Conservation (phyloP, 1,140 invertebrate genomes). For the Ceratina calcarata region DNA sequence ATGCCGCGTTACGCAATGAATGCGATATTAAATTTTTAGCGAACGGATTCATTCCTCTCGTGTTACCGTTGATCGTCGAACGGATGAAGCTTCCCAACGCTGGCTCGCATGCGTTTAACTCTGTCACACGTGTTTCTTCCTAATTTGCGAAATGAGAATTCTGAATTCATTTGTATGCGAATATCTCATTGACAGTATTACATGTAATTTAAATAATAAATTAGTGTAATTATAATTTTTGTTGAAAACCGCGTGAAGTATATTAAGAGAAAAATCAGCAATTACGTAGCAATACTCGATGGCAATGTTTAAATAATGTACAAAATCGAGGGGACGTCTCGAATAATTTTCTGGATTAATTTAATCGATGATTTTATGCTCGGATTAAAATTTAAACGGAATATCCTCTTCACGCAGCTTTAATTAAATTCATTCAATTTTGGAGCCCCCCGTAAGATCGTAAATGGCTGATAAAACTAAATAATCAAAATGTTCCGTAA, state of each 20-base stretch:
- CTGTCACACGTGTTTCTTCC: too few relatives aligned
- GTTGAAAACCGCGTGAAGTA: too few relatives aligned
- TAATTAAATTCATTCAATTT: neutral
- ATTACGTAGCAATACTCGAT: neutral
- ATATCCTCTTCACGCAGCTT: neutral
- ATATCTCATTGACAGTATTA: too few relatives aligned
- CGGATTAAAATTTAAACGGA: neutral
- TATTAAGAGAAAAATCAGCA: neutral
- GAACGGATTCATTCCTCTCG: neutral
- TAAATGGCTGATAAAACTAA: neutral
- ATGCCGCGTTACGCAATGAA: too few relatives aligned
- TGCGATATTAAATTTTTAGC: neutral
- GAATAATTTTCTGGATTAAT: neutral
- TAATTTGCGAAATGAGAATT: too few relatives aligned
- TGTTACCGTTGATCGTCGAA: too few relatives aligned
- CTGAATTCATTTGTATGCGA: too few relatives aligned
- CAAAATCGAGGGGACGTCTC: neutral
- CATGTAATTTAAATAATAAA: too few relatives aligned
- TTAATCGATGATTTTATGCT: conserved; percentile 3
- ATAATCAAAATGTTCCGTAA: neutral
- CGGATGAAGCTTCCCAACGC: too few relatives aligned
- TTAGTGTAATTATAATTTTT: too few relatives aligned
- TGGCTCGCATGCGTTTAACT: too few relatives aligned
- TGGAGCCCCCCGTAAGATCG: neutral
- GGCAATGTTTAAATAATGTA: neutral